Base-by-base conservation (phyloP, 2,113 vertebrate genomes). In the Aleadryas rufinucha region DNA sequence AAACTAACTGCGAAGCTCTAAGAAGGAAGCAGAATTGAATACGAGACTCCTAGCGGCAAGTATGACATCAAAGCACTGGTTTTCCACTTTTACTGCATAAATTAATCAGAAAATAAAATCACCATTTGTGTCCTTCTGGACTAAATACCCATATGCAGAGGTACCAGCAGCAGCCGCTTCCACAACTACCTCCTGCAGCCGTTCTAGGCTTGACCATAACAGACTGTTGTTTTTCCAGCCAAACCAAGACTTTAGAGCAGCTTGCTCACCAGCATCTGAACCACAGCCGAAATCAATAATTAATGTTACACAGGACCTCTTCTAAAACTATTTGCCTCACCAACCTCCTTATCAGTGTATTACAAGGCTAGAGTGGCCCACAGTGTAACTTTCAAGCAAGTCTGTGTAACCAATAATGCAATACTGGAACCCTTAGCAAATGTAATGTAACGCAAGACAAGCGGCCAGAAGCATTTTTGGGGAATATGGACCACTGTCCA, bases 41-140 rank as follows among this genome's bases (percentile, higher is more conserved):
- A 65, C 0, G 0, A 61, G 22, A 63, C 35, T 81, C 31, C 37
- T n/a, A 61, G 7, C 0, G 0, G 20, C 7, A 7, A 86, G 13
- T 2, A 54, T 21, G 19, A 75, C 52, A 59, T 17, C 11, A 16
- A 90, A 89, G 30, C 68, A 54, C 33, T 21, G 3, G 14, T 69
- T 80, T 75, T 57, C 16, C 37, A 64, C 47, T 74, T 90, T 12
- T 37, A 80, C 17, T 10, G 30, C n/a, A 41, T 6, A 18, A 53
- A 92, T 37, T 39, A 35, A 54, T 19, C 6, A 31, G 35, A 59
- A 84, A 82, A 91, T 24, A 75, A 68, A 61, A 59, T 7, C 4
- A 47, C 28, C 3, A 0, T 19, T n/a, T 50, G 28, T 27, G 13
- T 54, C 37, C 56, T 80, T 26, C 57, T 57, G 23, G 37, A 79